Conservation (phyloP, 2,888 invertebrate genomes). For the Cheilosia scutellata region DNA sequence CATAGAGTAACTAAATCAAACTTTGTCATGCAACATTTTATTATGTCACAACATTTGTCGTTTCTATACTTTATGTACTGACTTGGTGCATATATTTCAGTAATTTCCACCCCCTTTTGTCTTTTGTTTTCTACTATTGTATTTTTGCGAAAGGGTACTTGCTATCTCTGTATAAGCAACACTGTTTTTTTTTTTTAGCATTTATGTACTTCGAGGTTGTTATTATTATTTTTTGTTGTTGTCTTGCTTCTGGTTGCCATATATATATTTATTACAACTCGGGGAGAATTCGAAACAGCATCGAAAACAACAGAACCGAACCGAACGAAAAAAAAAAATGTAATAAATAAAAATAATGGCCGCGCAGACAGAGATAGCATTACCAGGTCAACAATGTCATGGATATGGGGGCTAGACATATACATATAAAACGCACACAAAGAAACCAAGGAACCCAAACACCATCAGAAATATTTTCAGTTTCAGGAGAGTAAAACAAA, state of each 20-base stretch:
- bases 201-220: slow-evolving; percentile 48
- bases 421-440: slow-evolving; percentile 32
- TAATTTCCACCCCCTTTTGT: slow-evolving; percentile 12
- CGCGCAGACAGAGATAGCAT: slow-evolving; percentile 77
- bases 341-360: slow-evolving; percentile 76
- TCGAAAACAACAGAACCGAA: slow-evolving; percentile 34
- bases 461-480: slow-evolving; percentile 41
- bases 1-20: slow-evolving; percentile 64
- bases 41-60: slow-evolving; percentile 54
- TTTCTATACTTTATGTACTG: slow-evolving; percentile 54
- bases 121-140: slow-evolving; percentile 20
- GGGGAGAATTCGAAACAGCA: slow-evolving; percentile 43
- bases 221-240: slow-evolving; percentile 34
- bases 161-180: slow-evolving; percentile 37
- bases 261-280: slow-evolving; percentile 49
- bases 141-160: slow-evolving; percentile 51
- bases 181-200: slow-evolving; percentile 43
- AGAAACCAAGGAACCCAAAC: slow-evolving; percentile 28
- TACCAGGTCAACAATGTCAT: slow-evolving; percentile 73
- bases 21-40: slow-evolving; percentile 69
- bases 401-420: slow-evolving; percentile 62
- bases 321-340: slow-evolving; percentile 37
- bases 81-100: background rate
- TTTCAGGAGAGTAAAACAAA: slow-evolving; percentile 69
- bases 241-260: slow-evolving; percentile 33